Evolutionary conservation across 2,888 invertebrate species (phyloP), one percentile per base, ranked within the genome.

Genomic region (Polyploca ridens): DNA sequence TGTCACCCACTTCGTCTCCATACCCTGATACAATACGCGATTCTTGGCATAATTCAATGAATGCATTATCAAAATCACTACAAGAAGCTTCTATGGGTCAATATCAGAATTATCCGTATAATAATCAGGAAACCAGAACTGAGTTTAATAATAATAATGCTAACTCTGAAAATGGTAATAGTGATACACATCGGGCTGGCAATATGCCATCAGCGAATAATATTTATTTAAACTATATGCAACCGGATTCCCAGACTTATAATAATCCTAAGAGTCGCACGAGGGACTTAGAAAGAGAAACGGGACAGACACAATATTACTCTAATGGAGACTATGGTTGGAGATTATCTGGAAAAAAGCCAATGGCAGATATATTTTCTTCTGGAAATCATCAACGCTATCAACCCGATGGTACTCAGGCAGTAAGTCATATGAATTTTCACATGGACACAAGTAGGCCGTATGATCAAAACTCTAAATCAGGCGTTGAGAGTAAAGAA

Each of bases 271-370:
- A 85, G 79, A 72, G 76, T 65, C 82, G 84, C 33, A 76, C 82
- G 0, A 87, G 86, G 75, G 90, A 91, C 66, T 66, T 83, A 11
- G 91, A 93, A 58, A 87, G 86, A 63, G 90, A 90, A 70, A 82
- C 80, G 7, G 81, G 80, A 46, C 90, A 89, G 66, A 73, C 84
- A 63, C 86, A 86, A 14, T 72, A 80, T 44, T 94, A 94, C 69
- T 91, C 94, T 0, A 89, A 91, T 64, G 94, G 94, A 13, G 94
- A 94, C 71, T 94, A 89, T 72, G 94, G 94, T 1, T 94, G 94
- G 94, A 94, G 92, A 77, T 65, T 94, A 33, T 79, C 83, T 5
- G 89, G 86, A n/a, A 93, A 90, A 73, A 94, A 90, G 68, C 80
- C 87, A 35, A 69, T 77, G n/a, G 70, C 72, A 58, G 81, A 74